These are phyloP conservation scores for Ricordea florida DNA, from an alignment of 92 coral and sea anemone species.

Conservation along the genomic window DNA sequence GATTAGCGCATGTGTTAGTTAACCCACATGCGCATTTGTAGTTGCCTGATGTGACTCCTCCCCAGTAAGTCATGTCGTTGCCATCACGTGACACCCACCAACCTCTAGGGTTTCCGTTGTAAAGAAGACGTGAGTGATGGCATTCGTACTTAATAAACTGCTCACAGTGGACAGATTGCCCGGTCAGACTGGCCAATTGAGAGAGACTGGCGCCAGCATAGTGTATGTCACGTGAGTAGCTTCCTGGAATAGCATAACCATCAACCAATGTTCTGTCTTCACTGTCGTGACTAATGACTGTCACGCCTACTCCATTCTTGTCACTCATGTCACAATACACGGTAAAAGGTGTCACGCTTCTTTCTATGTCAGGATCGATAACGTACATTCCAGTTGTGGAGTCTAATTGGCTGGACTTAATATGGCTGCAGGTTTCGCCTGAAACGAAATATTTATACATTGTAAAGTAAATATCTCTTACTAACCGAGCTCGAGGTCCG, in stretches of 20 bases:
- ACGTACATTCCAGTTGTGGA: neutral
- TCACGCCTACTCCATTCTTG: neutral
- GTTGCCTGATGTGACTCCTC: no score
- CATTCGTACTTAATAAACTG: conserved; percentile 2
- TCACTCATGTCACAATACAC: conserved; percentile 4
- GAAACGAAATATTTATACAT: no score
- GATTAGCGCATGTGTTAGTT: no score
- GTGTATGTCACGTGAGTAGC: neutral
- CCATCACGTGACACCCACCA: no score
- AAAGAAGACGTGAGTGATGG: no score
- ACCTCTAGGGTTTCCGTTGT: no score
- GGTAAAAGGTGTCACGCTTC: neutral
- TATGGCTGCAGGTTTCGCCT: neutral
- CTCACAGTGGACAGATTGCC: neutral
- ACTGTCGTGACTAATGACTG: conserved; percentile 10
- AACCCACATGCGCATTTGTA: no score
- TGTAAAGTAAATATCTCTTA: no score
- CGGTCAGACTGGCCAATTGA: neutral
- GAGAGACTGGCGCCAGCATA: neutral
- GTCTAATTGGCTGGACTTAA: neutral
- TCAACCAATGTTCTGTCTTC: neutral
- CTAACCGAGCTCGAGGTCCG: no score
- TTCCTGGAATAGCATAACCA: neutral
- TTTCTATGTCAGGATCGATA: neutral
- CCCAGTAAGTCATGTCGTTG: no score